Evolutionary conservation across 1,140 invertebrate genomes (phyloP).

Genomic region (Lucilia sericata): DNA sequence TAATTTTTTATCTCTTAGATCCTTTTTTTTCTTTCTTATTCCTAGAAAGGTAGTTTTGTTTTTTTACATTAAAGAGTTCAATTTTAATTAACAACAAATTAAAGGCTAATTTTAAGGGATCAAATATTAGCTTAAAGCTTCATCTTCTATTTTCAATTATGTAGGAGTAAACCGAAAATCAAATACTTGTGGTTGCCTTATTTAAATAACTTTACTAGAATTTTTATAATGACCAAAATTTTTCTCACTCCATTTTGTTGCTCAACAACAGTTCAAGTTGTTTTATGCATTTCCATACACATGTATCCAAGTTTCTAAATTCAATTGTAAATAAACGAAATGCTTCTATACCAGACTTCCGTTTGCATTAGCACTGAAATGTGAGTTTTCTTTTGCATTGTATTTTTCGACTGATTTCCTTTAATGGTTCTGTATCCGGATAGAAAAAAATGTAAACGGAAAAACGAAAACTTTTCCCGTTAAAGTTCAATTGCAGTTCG

Average conservation of each 20-base stretch:
- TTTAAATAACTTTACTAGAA: neutral
- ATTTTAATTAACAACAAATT: conserved; percentile 42
- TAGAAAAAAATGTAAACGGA: conserved; percentile 16
- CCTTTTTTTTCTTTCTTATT: neutral
- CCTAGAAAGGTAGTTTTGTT: neutral
- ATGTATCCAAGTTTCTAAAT: neutral
- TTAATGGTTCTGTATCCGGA: conserved; percentile 33
- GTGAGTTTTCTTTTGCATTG: conserved; percentile 12
- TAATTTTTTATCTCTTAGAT: conserved; percentile 34
- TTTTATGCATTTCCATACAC: neutral
- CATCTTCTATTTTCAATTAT: neutral
- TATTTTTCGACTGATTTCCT: conserved; percentile 38
- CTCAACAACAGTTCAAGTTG: neutral
- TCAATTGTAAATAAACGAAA: conserved; percentile 23
- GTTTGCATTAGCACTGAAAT: neutral
- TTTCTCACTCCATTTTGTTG: neutral
- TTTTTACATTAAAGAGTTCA: neutral
- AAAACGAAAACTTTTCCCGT: conserved; percentile 31
- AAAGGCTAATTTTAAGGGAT: conserved; percentile 5
- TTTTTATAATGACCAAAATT: neutral
- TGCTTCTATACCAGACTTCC: conserved; percentile 14
- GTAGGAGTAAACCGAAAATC: too few species aligned
- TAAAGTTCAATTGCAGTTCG: conserved; percentile 37
- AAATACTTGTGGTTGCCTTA: neutral
- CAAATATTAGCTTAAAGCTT: too few species aligned